Evolutionary conservation across 2,888 invertebrate species (phyloP).

Genomic region (Lithosia quadra): DNA sequence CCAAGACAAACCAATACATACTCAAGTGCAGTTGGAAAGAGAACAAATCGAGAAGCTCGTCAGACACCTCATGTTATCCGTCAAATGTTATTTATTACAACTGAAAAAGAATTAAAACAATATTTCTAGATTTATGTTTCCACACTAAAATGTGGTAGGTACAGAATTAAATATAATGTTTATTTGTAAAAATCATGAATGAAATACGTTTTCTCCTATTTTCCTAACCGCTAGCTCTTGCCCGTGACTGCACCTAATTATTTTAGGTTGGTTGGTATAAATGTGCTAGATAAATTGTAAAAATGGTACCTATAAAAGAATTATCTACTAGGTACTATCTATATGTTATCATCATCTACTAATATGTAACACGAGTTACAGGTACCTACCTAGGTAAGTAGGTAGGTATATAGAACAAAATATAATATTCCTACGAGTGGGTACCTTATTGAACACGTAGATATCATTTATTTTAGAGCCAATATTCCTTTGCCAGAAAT

Average conservation of each 20-base stretch:
- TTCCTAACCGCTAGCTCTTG: background rate
- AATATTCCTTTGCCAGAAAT: background rate
- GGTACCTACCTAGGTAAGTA: no score
- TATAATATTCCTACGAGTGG: no score
- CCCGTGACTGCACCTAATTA: background rate
- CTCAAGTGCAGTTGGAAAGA: background rate
- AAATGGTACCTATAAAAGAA: no score
- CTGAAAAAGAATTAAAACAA: conserved; percentile 1
- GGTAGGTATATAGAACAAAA: no score
- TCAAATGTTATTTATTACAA: background rate
- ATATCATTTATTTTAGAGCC: no score
- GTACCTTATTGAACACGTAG: no score
- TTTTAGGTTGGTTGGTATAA: background rate
- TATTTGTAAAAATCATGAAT: conserved; percentile 1
- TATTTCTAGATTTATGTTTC: background rate
- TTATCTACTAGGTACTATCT: no score
- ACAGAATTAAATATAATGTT: background rate
- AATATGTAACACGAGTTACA: no score
- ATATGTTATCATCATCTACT: no score
- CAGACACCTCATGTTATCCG: background rate
- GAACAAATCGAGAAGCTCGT: background rate
- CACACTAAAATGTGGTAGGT: background rate
- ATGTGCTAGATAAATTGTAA: no score
- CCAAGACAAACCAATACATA: background rate
- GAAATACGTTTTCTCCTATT: background rate